phyloP scores from a whole-genome alignment of 2,113 vertebrate species.

The Ploceus nigricollis region DNA sequence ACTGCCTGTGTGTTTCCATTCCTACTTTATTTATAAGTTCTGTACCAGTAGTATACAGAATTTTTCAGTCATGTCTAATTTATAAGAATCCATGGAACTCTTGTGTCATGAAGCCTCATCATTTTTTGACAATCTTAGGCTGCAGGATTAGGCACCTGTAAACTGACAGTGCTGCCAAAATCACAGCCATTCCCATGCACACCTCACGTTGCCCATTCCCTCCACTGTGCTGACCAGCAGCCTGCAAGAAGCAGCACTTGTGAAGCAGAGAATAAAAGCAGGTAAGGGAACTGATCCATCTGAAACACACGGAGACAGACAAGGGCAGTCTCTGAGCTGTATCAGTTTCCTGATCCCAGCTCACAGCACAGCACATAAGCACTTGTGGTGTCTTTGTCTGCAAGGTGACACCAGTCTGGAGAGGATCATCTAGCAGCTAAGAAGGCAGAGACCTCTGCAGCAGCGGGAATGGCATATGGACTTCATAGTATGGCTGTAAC shows the following conservation, averaged over 20 bases:
- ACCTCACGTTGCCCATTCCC: not conserved
- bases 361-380: accelerated
- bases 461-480: not conserved
- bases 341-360: not conserved
- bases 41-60: not conserved
- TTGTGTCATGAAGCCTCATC: not conserved
- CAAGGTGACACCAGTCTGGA: not conserved
- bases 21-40: conserved; percentile 45
- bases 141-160: not conserved
- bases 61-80: conserved; percentile 31
- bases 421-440: not conserved
- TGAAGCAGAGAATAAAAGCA: not conserved
- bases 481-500: not conserved
- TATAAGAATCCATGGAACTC: not conserved
- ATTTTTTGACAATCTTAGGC: not conserved
- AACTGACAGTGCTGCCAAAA: not conserved
- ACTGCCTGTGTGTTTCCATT: not conserved
- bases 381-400: not conserved
- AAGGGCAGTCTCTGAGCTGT: not conserved
- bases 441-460: not conserved
- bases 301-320: accelerated
- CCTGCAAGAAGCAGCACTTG: not conserved
- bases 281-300: not conserved
- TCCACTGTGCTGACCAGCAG: not conserved
- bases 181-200: not conserved